phyloP scores from a whole-genome alignment of 2,888 invertebrate genomes.

The Lochmaea crataegi region DNA sequence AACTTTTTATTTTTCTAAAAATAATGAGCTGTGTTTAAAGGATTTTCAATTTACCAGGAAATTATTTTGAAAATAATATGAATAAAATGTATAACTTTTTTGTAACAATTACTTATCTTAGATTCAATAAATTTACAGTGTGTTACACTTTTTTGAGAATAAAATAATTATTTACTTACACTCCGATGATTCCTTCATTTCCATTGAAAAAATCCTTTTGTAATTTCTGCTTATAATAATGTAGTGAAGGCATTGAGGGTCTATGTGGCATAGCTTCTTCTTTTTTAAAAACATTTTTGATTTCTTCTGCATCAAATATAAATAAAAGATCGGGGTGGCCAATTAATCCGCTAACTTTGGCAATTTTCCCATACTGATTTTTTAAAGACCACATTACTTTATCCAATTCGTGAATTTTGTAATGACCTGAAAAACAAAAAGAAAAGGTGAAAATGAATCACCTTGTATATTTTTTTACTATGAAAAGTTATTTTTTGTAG shows the following conservation, averaged over 20 bases:
- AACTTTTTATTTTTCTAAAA: too few relatives aligned
- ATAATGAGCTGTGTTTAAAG: too few relatives aligned
- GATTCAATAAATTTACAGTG: too few relatives aligned
- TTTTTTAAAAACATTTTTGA: slow-evolving; percentile 76
- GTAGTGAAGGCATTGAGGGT: slow-evolving; percentile 79
- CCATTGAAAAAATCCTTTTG: slow-evolving; percentile 78
- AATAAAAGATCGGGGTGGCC: slow-evolving; percentile 83
- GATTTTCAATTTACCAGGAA: too few relatives aligned
- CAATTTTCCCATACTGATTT: slow-evolving; percentile 71
- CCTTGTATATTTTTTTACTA: too few relatives aligned
- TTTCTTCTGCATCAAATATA: slow-evolving; percentile 79
- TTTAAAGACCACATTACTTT: slow-evolving; percentile 71
- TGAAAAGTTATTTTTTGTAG: background rate
- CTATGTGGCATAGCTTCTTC: slow-evolving; percentile 79
- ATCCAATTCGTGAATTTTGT: slow-evolving; percentile 70
- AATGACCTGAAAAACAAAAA: slow-evolving; percentile 64
- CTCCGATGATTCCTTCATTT: slow-evolving; percentile 79
- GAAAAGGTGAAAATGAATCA: background rate
- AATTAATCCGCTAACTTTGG: slow-evolving; percentile 76
- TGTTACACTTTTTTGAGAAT: background rate
- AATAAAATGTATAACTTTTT: too few relatives aligned
- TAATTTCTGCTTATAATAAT: slow-evolving; percentile 77
- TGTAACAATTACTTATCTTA: too few relatives aligned
- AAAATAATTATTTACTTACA: slow-evolving; percentile 69
- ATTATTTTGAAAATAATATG: too few relatives aligned